Base-by-base conservation (phyloP, 1,140 invertebrate species). In the Drosophila dunni region DNA sequence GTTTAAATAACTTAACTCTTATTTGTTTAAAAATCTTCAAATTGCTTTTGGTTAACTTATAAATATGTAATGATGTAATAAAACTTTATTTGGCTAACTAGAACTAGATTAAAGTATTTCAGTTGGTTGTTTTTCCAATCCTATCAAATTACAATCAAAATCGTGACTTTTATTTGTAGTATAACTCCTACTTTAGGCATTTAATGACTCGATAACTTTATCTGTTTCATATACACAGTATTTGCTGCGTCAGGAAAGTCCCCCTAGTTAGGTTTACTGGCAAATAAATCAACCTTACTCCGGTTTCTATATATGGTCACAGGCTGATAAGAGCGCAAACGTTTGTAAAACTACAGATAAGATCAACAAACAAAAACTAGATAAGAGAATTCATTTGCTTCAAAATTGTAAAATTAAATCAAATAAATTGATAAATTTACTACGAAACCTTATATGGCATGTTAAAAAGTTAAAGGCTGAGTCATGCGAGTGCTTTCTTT, bases 401-500 rank as follows among this genome's bases (percentile, higher is more conserved):
- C 13, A n/a, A n/a, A n/a, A 34, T 51, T 13, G 24, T 33, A 51
- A 33, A 34, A 13, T 42, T 9, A 36, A 40, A 56, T 40, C 34
- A 56, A 40, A 56, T 56, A 13, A 9, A 7, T n/a, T 36, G 50
- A 53, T 53, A 53, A 15, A 7, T 9, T 9, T 36, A 62, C 66
- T 72, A 72, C 66, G 63, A 71, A 11, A 33, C 9, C 7, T n/a
- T 33, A 13, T 56, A 40, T 24, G 63, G 36, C 33, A 53, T 45
- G 29, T 60, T n/a, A 33, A 11, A 11, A 33, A 58, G 69, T 15
- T 73, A 33, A 38, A 33, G 15, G 29, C 17, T 67, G 69, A 71
- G 42, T 71, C 69, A 65, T 29, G 15, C 4, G 54, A 50, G 38
- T 66, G 44, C 50, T 50, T 63, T 63, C 13, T 58, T 70, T 54